These are phyloP conservation scores for Leptatherina wallacei DNA, from an alignment of 2,797 vertebrate species.

Conservation along the genomic window DNA sequence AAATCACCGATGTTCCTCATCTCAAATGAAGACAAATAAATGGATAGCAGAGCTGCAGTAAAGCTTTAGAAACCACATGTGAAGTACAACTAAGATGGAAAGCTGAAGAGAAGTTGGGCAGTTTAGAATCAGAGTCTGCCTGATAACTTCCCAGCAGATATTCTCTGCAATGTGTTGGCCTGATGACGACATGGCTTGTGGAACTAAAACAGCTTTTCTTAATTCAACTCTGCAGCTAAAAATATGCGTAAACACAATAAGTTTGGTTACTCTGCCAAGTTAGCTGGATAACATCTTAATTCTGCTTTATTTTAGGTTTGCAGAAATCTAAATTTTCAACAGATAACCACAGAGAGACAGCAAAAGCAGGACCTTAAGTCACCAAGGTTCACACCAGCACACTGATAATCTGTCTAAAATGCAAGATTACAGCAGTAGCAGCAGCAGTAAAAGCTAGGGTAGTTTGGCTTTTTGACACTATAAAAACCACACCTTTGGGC, in stretches of 20 bases:
- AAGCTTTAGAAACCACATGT: slow-evolving; percentile 47
- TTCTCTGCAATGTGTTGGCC: background rate
- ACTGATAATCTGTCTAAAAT: slow-evolving; percentile 39
- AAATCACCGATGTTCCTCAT: slow-evolving; percentile 75
- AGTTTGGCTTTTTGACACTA: slow-evolving; percentile 61
- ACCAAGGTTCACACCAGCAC: slow-evolving; percentile 20
- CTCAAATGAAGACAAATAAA: slow-evolving; percentile 47
- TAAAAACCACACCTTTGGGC: slow-evolving; percentile 33
- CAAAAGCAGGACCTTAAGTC: slow-evolving; percentile 29
- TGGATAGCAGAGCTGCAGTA: slow-evolving; percentile 28
- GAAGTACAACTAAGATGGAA: slow-evolving; percentile 5
- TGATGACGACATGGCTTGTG: background rate
- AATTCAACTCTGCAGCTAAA: slow-evolving; percentile 20
- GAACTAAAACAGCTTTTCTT: slow-evolving; percentile 8
- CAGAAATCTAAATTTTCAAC: background rate
- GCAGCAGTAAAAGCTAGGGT: slow-evolving; percentile 48
- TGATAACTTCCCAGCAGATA: slow-evolving; percentile 16
- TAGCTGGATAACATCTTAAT: slow-evolving; percentile 7
- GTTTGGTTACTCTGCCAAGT: slow-evolving; percentile 12
- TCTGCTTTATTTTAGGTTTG: slow-evolving; percentile 16
- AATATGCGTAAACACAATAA: slow-evolving; percentile 12
- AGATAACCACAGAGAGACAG: slow-evolving; percentile 16
- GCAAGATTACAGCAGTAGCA: slow-evolving; percentile 44
- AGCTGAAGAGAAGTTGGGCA: background rate
- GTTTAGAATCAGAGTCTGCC: background rate